Conservation (phyloP, 1,140 invertebrate genomes). For the Agraylea sexmaculata region DNA sequence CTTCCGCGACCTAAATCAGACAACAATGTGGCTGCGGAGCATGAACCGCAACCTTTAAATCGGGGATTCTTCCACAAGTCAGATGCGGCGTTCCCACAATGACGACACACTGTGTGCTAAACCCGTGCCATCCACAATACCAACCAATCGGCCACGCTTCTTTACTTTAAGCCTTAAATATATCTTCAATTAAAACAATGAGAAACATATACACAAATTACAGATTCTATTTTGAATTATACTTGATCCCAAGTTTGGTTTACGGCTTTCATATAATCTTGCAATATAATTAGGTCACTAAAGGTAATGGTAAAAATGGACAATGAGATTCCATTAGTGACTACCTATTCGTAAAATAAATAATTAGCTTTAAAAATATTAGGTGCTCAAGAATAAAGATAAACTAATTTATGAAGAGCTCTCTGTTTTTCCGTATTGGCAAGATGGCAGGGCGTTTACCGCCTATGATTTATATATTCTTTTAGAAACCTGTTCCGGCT, state of each 20-base stretch:
- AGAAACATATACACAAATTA: no score
- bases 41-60: slow-evolving; percentile 37
- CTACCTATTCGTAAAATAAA: no score
- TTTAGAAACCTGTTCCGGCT: slow-evolving; percentile 12
- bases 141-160: no score
- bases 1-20: slow-evolving; percentile 72
- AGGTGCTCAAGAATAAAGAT: slow-evolving; percentile 21
- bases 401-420: slow-evolving; percentile 14
- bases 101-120: slow-evolving; percentile 64
- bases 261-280: no score
- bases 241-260: no score
- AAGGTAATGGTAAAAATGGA: no score
- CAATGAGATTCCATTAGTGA: no score
- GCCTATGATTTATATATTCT: slow-evolving; percentile 10
- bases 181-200: no score
- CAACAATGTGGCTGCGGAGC: slow-evolving; percentile 64
- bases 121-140: no score
- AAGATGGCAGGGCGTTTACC: slow-evolving; percentile 4
- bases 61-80: slow-evolving; percentile 66
- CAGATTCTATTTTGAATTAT: no score
- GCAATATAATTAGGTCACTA: no score
- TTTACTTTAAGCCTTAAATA: no score
- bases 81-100: slow-evolving; percentile 60
- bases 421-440: slow-evolving; percentile 5
- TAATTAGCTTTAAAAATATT: slow-evolving; percentile 23